These are phyloP conservation scores for Amblyjoppa proteus DNA, from an alignment of 2,888 invertebrate species.

Conservation along the genomic window DNA sequence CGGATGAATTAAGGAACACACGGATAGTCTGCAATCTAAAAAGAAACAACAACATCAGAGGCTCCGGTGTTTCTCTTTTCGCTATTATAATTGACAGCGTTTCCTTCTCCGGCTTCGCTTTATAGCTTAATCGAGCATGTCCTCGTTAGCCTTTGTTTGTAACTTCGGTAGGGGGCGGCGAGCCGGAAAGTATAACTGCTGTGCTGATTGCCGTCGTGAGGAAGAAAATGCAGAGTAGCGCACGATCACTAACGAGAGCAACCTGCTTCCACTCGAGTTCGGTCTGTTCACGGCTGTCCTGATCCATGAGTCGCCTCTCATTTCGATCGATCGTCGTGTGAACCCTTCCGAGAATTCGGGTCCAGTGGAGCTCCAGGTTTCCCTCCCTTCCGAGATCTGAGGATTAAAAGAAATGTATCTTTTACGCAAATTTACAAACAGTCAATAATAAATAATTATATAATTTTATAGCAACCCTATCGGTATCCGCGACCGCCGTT, in stretches of 20 bases:
- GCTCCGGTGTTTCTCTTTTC: neutral
- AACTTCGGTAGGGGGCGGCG: conserved; percentile 85
- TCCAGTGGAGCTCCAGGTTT: conserved; percentile 88
- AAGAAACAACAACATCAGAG: neutral
- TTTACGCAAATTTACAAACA: neutral
- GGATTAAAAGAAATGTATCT: neutral
- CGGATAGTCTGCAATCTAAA: neutral
- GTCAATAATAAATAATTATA: neutral
- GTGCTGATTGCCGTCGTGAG: conserved; percentile 92
- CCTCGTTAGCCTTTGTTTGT: conserved; percentile 68
- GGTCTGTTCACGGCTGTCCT: conserved; percentile 92
- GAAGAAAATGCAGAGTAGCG: conserved; percentile 91
- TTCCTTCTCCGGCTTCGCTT: conserved; percentile 12
- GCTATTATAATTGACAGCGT: conserved; percentile 55
- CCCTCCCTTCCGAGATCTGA: conserved; percentile 79
- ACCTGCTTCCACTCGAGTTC: conserved; percentile 93
- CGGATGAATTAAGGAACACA: neutral
- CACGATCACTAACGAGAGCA: conserved; percentile 93
- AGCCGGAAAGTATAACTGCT: conserved; percentile 91
- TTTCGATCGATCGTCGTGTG: conserved; percentile 92
- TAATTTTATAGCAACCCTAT: too few relatives aligned
- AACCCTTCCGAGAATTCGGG: conserved; percentile 89
- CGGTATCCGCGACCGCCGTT: too few relatives aligned
- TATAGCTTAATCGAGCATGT: neutral
- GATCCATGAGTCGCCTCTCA: conserved; percentile 92